A percentile compares a stretch with the other conserved stretches of the same genome.
These are phyloP conservation scores for Coranthus polyacanthus DNA, from an alignment of 2,797 vertebrate species.

Conservation along the genomic window DNA sequence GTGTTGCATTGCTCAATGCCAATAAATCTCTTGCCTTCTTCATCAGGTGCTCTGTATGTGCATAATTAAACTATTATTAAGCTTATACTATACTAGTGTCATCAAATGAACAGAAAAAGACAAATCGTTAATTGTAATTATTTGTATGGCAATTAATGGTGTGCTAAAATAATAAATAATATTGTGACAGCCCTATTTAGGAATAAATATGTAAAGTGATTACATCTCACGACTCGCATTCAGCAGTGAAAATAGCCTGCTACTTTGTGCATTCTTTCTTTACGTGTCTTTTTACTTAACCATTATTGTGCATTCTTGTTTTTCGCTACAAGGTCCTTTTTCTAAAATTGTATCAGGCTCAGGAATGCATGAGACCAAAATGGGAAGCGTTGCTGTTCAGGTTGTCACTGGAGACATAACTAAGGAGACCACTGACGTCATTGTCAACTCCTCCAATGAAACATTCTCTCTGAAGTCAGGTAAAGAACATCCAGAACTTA, in stretches of 20 bases:
- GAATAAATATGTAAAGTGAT: no score
- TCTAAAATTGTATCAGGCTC: conserved; percentile 67
- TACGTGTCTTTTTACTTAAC: neutral
- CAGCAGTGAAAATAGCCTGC: no score
- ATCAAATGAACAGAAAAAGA: neutral
- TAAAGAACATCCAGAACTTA: conserved; percentile 49
- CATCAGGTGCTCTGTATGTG: no score
- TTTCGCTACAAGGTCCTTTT: conserved; percentile 64
- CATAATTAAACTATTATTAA: no score
- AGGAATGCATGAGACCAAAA: conserved; percentile 83
- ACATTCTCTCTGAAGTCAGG: conserved; percentile 86
- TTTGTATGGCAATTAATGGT: no score
- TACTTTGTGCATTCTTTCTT: no score
- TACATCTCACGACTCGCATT: no score
- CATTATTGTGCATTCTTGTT: neutral
- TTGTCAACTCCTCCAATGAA: conserved; percentile 89
- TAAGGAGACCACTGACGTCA: conserved; percentile 88
- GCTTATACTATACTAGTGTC: neutral
- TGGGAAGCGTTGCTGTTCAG: conserved; percentile 86
- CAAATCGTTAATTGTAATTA: no score
- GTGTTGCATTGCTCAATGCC: no score
- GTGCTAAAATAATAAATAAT: no score
- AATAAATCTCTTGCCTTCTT: no score
- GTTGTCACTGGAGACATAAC: conserved; percentile 89
- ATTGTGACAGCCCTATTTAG: no score